Conservation (phyloP, 2,113 vertebrate genomes). For the Myiozetetes cayanensis region DNA sequence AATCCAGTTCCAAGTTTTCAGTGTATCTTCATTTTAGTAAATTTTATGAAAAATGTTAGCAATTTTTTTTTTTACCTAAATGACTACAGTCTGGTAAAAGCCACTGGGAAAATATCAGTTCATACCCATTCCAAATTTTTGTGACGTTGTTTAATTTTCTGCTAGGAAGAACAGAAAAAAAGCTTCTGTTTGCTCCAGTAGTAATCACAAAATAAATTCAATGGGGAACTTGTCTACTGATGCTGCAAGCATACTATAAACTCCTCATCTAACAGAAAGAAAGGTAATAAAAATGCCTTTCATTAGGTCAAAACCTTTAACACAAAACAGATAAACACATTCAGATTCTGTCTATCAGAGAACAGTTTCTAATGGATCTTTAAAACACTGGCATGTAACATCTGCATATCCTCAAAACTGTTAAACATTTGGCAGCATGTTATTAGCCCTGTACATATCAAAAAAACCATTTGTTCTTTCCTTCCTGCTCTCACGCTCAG, state of each 20-base stretch:
- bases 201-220: conserved; percentile 46
- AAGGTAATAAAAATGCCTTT: conserved; percentile 8
- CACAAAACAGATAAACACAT: neutral
- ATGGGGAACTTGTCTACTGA: neutral
- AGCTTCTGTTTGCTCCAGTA: conserved; percentile 7
- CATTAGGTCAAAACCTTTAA: neutral
- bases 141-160: conserved; percentile 62
- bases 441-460: neutral
- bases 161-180: conserved; percentile 49
- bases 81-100: neutral
- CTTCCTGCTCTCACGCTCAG: neutral
- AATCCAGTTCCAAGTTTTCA: neutral
- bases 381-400: neutral
- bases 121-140: neutral
- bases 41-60: neutral
- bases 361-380: neutral
- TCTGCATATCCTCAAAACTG: neutral
- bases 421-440: neutral
- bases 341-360: neutral
- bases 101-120: conserved; percentile 21
- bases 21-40: neutral
- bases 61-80: neutral
- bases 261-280: neutral
- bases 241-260: neutral
- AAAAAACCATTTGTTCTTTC: neutral